Evolutionary conservation across 2,113 vertebrate species (phyloP).

Genomic region (Anarhynchus alexandrinus): DNA sequence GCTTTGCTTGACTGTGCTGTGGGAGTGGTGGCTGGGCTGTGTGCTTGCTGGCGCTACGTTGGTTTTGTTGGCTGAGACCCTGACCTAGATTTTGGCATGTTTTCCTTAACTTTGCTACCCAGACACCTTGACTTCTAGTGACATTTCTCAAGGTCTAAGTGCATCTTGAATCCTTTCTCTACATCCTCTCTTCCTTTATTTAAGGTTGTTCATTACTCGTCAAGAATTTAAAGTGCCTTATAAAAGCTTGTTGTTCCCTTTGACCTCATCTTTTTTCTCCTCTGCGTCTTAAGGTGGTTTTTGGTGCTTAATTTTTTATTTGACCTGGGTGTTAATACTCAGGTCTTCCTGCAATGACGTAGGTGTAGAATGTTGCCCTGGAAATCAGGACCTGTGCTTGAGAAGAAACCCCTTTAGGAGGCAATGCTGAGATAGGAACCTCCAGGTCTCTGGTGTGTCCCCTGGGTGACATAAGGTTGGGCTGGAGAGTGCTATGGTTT

Average conservation of each 20-base stretch:
- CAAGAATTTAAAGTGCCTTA: not conserved
- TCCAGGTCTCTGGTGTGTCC: not conserved
- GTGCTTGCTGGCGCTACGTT: not conserved
- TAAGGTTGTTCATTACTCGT: not conserved
- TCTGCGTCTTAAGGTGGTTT: not conserved
- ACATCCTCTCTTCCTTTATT: not conserved
- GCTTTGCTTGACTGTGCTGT: not conserved
- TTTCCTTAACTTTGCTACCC: not conserved
- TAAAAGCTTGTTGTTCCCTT: not conserved
- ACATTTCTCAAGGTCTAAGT: not conserved
- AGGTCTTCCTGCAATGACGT: not conserved
- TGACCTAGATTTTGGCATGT: not conserved
- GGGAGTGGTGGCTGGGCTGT: not conserved
- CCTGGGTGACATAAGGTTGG: not conserved
- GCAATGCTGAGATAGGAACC: not conserved
- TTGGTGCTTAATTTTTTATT: not conserved
- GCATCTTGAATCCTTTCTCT: not conserved
- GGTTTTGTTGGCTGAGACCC: not conserved
- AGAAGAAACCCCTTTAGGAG: not conserved
- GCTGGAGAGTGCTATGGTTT: not conserved
- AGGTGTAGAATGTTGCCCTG: not conserved
- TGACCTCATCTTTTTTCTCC: not conserved
- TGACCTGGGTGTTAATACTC: not conserved
- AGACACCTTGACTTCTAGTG: not conserved
- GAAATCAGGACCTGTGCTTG: not conserved